A percentile compares a stretch with the other conserved stretches of the same genome.
Conservation (phyloP, 2,888 invertebrate species). For the Drosophila ustulata region DNA sequence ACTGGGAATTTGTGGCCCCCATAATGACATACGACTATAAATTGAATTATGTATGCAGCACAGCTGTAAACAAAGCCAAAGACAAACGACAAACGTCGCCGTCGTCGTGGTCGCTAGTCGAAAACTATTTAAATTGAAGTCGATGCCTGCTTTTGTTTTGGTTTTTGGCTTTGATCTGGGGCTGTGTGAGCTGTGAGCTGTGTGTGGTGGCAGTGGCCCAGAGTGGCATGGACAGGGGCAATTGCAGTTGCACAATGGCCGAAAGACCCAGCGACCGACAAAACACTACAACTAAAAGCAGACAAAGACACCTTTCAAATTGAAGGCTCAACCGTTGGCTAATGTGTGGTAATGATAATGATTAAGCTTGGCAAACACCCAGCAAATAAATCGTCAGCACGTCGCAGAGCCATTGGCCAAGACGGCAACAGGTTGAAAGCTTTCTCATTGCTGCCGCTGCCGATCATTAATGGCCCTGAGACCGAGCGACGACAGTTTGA, state of each 20-base stretch:
- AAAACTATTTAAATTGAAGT: constrained; percentile 71
- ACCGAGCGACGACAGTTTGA: background rate
- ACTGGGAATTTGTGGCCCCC: constrained; percentile 21
- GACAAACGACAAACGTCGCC: constrained; percentile 31
- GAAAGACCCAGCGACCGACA: background rate
- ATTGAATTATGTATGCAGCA: constrained; percentile 68
- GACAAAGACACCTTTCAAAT: constrained; percentile 76
- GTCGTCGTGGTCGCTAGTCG: background rate
- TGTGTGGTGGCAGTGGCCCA: background rate
- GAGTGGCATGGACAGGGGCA: constrained; percentile 30
- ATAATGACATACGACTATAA: constrained; percentile 47
- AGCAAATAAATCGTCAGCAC: constrained; percentile 6
- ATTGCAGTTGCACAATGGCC: constrained; percentile 56
- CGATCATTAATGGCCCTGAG: too few relatives aligned
- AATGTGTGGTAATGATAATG: constrained; percentile 78
- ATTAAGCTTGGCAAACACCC: constrained; percentile 67
- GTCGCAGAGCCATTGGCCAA: constrained; percentile 12
- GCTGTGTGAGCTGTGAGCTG: background rate
- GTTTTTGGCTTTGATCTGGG: constrained; percentile 43
- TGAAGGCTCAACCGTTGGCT: constrained; percentile 49
- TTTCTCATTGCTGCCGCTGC: constrained; percentile 37
- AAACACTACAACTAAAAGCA: background rate
- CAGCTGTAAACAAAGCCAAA: constrained; percentile 48
- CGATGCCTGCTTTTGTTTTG: constrained; percentile 39
- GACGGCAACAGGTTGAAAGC: constrained; percentile 14